Base-by-base conservation (phyloP, 2,113 vertebrate genomes). In the Stigmatopora nigra region DNA sequence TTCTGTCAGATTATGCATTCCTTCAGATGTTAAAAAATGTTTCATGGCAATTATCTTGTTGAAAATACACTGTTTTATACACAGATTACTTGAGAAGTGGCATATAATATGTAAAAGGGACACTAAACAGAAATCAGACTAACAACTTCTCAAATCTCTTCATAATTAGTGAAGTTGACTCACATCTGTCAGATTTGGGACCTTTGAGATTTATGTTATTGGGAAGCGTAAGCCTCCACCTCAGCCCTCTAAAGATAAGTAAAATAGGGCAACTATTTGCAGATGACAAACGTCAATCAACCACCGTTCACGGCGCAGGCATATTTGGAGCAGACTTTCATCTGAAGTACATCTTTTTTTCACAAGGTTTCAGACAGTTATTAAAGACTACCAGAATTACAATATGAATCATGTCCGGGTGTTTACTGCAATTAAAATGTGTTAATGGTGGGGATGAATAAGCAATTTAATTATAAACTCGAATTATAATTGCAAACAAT, bases 191-290 rank as follows among this genome's bases (percentile, higher is more conserved):
- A 65, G 61, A 47, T 52, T 57, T 35, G 57, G 66, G 74, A 76
- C 63, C 65, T 78, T 53, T 49, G 44, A 71, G 53, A 82, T 82
- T 61, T 78, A 70, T 70, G 64, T 64, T 67, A 69, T 71, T 66
- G 71, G 63, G 44, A 41, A 44, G 58, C n/a, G 58, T 41, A 10
- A 19, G 36, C 58, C 10, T 41, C 58, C 79, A 71, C 76, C 69
- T 78, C 63, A 70, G 22, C 15, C 71, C 71, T 76, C 65, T 47
- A 68, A 4, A 68, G 66, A 84, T 80, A 64, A 83, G 83, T 81
- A 68, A 79, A 64, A 53, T 49, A 73, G 64, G 3, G 25, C 15
- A 63, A 25, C 61, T 71, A 72, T 78, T 73, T 70, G 56, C 10
- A 71, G 64, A 75, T 57, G 41, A 63, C 20, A 56, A 55, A 68